Evolutionary conservation across 1,140 invertebrate species (phyloP).

Genomic region (Apis mellifera): Amel_HAv3.1 CM009937.2:13184501-13185000

Average conservation of each 20-base stretch:
- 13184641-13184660: not conserved
- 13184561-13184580: not conserved
- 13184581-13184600: not conserved
- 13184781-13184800: slow-evolving; percentile 34
- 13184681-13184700: slow-evolving; percentile 21
- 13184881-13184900: not conserved
- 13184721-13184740: not conserved
- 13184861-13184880: not conserved
- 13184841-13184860: not conserved
- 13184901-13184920: slow-evolving; percentile 50
- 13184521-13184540: not conserved
- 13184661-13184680: not conserved
- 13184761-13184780: slow-evolving; percentile 29
- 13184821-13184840: slow-evolving; percentile 39
- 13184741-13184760: slow-evolving; percentile 29
- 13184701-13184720: not conserved
- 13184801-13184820: slow-evolving; percentile 48
- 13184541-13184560: too few relatives aligned
- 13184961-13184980: not conserved
- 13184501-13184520: not conserved
- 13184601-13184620: not conserved
- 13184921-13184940: not conserved
- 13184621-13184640: too few relatives aligned
- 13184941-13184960: not conserved
- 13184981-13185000: too few relatives aligned